Evolutionary conservation across 1,140 invertebrate genomes (phyloP).

Genomic region (Drosophila saltans): DNA sequence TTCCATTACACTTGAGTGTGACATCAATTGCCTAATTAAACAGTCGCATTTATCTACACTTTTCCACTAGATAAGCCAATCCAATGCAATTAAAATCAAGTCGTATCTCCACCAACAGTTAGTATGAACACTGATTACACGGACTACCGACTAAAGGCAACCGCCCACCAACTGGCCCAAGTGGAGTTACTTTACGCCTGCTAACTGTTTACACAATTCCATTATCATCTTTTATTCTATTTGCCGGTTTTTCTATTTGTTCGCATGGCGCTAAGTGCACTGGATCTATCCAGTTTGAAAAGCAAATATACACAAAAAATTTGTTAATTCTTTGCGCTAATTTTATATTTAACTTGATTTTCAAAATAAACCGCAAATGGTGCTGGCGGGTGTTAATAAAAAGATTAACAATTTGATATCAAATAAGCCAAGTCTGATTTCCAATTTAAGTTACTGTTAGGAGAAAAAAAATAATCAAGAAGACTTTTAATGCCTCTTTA

Average conservation of each 20-base stretch:
- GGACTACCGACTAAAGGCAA: not conserved
- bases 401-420: conserved; percentile 26
- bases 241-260: conserved; percentile 39
- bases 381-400: conserved; percentile 16
- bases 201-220: not conserved
- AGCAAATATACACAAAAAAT: conserved; percentile 40
- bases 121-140: conserved; percentile 17
- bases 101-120: conserved; percentile 28
- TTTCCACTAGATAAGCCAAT: conserved; percentile 1
- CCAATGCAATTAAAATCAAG: conserved; percentile 35
- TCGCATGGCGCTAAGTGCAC: conserved; percentile 67
- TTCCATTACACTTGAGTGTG: conserved; percentile 3
- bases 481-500: not conserved
- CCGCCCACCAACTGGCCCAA: not conserved
- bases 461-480: conserved; percentile 41
- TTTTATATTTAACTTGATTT: conserved; percentile 30
- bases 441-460: conserved; percentile 20
- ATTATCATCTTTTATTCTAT: conserved; percentile 1
- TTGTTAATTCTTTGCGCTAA: conserved; percentile 23
- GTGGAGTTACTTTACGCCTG: not conserved
- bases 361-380: conserved; percentile 30
- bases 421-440: conserved; percentile 28
- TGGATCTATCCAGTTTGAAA: conserved; percentile 76
- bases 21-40: conserved; percentile 15
- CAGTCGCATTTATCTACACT: not conserved